phyloP scores from a whole-genome alignment of 2,797 vertebrate genomes.

The Chiroxiphia lanceolata region DNA sequence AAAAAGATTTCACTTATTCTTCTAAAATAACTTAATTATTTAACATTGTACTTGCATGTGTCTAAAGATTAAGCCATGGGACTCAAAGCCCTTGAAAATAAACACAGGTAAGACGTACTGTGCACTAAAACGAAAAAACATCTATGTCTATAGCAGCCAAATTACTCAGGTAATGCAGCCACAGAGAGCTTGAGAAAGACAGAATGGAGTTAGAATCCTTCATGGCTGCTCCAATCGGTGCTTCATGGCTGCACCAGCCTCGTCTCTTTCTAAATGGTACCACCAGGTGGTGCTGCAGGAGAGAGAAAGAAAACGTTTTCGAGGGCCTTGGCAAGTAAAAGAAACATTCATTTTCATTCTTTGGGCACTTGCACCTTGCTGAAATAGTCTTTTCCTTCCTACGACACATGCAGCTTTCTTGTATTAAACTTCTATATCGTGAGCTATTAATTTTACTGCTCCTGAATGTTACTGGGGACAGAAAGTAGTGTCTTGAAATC shows the following conservation, averaged over 20 bases:
- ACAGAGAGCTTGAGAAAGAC: neutral
- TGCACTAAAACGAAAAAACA: neutral
- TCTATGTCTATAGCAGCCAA: neutral
- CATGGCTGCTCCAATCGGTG: neutral
- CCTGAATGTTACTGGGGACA: neutral
- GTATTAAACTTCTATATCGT: neutral
- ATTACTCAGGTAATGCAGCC: neutral
- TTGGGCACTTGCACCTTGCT: neutral
- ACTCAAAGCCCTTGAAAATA: neutral
- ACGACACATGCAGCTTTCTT: neutral
- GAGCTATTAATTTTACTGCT: neutral
- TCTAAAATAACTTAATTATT: neutral
- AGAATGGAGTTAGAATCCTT: neutral
- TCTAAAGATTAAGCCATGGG: neutral
- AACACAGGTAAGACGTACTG: neutral
- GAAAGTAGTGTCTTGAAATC: neutral
- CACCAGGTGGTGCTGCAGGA: conserved; percentile 76
- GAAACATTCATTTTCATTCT: accelerated
- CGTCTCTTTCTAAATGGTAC: neutral
- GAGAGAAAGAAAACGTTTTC: conserved; percentile 28
- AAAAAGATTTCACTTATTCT: neutral
- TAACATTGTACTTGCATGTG: accelerated
- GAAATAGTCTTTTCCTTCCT: neutral
- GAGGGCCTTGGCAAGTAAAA: accelerated
- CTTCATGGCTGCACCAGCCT: neutral